Evolutionary conservation across 2,888 invertebrate species (phyloP), one percentile per base, ranked within the genome.

Genomic region (Anagyrus pseudococci): DNA sequence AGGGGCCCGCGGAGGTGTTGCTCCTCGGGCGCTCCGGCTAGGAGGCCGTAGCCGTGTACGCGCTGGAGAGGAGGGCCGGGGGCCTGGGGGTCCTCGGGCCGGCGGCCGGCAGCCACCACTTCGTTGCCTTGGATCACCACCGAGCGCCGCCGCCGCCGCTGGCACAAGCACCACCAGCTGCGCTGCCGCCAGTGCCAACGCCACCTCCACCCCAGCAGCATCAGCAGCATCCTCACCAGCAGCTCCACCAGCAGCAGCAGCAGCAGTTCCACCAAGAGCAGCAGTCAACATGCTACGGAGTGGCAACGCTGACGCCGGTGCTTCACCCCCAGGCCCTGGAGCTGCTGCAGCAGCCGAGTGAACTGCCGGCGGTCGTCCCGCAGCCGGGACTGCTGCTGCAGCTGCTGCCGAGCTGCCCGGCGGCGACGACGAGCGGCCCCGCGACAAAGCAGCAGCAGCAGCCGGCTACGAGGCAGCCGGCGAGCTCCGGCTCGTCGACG

Each of bases 51-150:
- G 78, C 76, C 74, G 78, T 80, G 78, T 77, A 77, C 77, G 77
- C 80, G 76, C 78, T 79, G 78, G 79, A 79, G 76, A 79, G 78
- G 73, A 75, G 75, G 72, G 72, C 71, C 73, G 73, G 76, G 74
- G 79, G 78, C 76, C 76, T 77, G 77, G 78, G 79, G 78, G 76
- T 79, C 74, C 74, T 77, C 73, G 77, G 77, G 72, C 70, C 67
- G 77, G 75, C 72, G 70, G 70, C 66, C 67, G 68, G 49, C 40
- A 10, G 22, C 23, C 46, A 46, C 64, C 69, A 68, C 61, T 69
- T 68, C 69, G 71, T 22, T 25, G 48, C 22, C 19, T 43, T 20
- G 50, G 25, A 49, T 49, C 54, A 44, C 46, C 44, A 19, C 53
- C 48, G 52, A 55, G 49, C 59, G 40, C 63, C 53, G 37, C 40